Evolutionary conservation across 2,797 vertebrate genomes (phyloP).

Genomic region (Halcyon smyrnensis): DNA sequence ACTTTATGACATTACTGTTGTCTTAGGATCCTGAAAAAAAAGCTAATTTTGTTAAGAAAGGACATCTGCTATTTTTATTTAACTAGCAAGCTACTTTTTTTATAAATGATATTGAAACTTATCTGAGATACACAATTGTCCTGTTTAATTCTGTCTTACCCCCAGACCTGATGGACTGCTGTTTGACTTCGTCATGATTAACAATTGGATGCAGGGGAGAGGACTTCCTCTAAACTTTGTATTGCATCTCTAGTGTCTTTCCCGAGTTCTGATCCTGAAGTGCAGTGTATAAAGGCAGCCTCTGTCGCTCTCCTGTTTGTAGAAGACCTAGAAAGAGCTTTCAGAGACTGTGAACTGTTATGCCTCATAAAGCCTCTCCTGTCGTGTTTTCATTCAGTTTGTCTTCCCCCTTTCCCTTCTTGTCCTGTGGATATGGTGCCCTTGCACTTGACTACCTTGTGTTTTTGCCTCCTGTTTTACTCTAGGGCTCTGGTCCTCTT

Average conservation of each 20-base stretch:
- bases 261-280: background rate
- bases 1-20: background rate
- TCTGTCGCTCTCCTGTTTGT: background rate
- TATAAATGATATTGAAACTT: background rate
- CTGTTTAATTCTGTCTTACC: background rate
- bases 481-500: background rate
- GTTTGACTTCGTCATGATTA: background rate
- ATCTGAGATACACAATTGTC: background rate
- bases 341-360: background rate
- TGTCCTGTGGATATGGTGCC: background rate
- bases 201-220: background rate
- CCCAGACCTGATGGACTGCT: background rate
- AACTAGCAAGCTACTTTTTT: background rate
- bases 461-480: background rate
- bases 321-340: background rate
- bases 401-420: background rate
- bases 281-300: accelerated
- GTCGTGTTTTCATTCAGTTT: background rate
- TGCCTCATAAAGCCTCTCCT: background rate
- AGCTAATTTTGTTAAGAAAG: background rate
- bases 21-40: background rate
- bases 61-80: background rate
- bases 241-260: background rate
- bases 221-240: background rate
- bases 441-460: background rate